Conservation (phyloP, 2,113 vertebrate species). For the Misgurnus anguillicaudatus region DNA sequence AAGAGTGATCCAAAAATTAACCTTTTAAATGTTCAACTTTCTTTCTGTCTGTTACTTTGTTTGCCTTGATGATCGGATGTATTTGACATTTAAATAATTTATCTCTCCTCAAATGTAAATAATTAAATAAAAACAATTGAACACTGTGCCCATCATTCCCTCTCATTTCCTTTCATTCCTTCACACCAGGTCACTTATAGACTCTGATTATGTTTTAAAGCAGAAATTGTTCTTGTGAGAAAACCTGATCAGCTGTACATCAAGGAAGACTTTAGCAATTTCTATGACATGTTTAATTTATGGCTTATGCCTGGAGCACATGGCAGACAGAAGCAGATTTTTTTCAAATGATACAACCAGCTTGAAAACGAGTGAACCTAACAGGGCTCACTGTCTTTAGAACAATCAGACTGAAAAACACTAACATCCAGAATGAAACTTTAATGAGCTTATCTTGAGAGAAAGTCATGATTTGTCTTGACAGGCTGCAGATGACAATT, state of each 20-base stretch:
- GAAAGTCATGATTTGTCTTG: conserved; percentile 14
- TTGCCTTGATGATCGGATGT: conserved; percentile 40
- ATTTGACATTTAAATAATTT: conserved; percentile 26
- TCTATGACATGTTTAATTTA: conserved; percentile 34
- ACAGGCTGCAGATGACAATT: conserved; percentile 18
- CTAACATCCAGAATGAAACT: conserved; percentile 25
- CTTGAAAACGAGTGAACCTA: conserved; percentile 3
- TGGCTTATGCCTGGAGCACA: conserved; percentile 19
- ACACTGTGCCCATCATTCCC: not conserved
- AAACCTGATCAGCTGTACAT: conserved; percentile 7
- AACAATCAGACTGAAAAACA: conserved; percentile 32
- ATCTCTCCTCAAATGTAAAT: conserved; percentile 20
- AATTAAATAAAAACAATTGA: conserved; percentile 28
- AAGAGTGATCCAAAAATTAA: too few relatives aligned
- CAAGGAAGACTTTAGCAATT: not conserved
- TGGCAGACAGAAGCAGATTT: not conserved
- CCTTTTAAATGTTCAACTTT: too few relatives aligned
- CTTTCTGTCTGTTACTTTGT: conserved; percentile 3
- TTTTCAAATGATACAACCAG: conserved; percentile 32
- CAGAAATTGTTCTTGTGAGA: conserved; percentile 11
- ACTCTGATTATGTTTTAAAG: conserved; percentile 38
- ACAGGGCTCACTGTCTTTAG: not conserved
- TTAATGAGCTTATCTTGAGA: conserved; percentile 22
- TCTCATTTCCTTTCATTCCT: conserved; percentile 16
- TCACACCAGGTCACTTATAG: conserved; percentile 22